Evolutionary conservation across 2,113 vertebrate genomes (phyloP), one percentile per base, ranked within the genome.

Genomic region (Myxocyprinus asiaticus): DNA sequence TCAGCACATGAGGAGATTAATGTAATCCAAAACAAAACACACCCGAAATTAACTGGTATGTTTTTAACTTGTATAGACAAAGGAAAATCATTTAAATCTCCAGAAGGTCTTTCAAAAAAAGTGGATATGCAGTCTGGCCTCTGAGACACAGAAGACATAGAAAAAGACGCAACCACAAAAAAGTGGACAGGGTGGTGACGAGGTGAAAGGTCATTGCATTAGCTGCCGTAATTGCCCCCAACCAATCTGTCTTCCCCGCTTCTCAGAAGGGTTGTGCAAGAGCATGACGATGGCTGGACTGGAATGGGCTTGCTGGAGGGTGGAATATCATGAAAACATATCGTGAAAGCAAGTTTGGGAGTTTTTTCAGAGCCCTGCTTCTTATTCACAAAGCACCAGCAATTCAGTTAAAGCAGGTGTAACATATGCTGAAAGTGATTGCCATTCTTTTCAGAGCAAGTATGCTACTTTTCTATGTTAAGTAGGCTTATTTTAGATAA

Each of bases 1-100:
- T 79, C 9, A 62, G 51, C 69, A 15, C 6, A 44, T 59, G 51
- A 74, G 53, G 78, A 74, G 70, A 53, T 67, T 61, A 59, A 3
- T 9, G 10, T 58, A 55, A 59, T 43, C 9, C 48, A 4, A 2
- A 9, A 22, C 44, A 14, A 58, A 17, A 11, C 33, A n/a, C n/a
- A n/a, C n/a, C n/a, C n/a, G n/a, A 47, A 6, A 47, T 47, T 4
- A 67, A 17, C 7, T n/a, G n/a, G n/a, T n/a, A 8, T n/a, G n/a
- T 44, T 44, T 61, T 11, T 47, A 0, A 73, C 43, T 7, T 9
- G 6, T n/a, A 11, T 17, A 64, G 72, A 75, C 15, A 62, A 48
- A 74, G 55, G 17, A n/a, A 17, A 0, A 4, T 4, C 5, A 10
- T n/a, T 42, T 61, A 17, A n/a, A 22, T 6, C 44, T 45, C n/a